Conservation (phyloP, 37 sponge, comb jelly and placozoan species). For the Crambe crambe region DNA sequence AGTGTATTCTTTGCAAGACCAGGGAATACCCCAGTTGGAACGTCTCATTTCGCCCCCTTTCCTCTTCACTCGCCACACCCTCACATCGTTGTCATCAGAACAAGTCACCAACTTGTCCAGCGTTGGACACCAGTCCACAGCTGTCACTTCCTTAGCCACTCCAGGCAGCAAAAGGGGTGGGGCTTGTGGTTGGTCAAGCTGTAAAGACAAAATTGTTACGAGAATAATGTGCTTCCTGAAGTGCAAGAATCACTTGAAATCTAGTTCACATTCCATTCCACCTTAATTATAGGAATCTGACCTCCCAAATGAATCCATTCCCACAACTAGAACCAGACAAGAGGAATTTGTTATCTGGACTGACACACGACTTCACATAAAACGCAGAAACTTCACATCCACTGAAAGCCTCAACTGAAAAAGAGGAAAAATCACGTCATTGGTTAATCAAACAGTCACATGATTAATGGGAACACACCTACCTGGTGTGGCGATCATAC, state of each 20-base stretch:
- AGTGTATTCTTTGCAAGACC: constrained; percentile 4
- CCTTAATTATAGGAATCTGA: neutral
- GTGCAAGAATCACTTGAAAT: neutral
- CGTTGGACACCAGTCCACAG: constrained; percentile 75
- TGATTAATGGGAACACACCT: no score
- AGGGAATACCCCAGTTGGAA: neutral
- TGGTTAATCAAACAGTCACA: neutral
- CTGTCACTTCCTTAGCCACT: constrained; percentile 71
- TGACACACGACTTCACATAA: constrained; percentile 67
- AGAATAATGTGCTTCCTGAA: neutral
- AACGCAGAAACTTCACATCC: constrained; percentile 59
- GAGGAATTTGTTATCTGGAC: constrained; percentile 66
- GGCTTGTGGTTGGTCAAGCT: constrained; percentile 28
- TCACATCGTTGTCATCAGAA: constrained; percentile 56
- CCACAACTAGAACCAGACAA: constrained; percentile 67
- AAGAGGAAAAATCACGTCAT: neutral
- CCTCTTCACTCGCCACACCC: constrained; percentile 48
- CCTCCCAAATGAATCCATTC: constrained; percentile 72
- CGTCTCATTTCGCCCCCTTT: neutral
- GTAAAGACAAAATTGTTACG: neutral
- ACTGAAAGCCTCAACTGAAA: constrained; percentile 40
- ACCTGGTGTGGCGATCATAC: constrained; percentile 27
- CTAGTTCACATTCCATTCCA: neutral
- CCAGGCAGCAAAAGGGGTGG: constrained; percentile 48
- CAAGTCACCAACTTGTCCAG: constrained; percentile 70